Percentiles rank a stretch among this genome's conserved stretches.
Evolutionary conservation across 2,888 invertebrate genomes (phyloP).

Genomic region (Acrocera orbiculus): DNA sequence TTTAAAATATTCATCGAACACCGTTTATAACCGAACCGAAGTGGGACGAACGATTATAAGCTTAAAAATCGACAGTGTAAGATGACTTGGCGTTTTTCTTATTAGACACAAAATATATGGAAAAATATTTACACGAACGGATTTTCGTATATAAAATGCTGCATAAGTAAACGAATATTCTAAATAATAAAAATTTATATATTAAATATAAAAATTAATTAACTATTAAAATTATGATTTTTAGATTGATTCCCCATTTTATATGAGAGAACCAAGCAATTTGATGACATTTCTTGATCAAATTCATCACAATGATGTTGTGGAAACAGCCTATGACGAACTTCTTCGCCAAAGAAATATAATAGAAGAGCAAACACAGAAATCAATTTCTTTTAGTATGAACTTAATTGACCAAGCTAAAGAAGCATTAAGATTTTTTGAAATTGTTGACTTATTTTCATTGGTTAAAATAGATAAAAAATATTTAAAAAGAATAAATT

Average conservation of each 20-base stretch:
- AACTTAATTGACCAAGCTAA: slow-evolving; percentile 26
- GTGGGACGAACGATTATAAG: no score
- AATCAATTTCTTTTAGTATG: slow-evolving; percentile 24
- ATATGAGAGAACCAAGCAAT: slow-evolving; percentile 26
- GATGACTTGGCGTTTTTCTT: no score
- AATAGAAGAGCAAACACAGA: slow-evolving; percentile 25
- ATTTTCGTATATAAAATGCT: no score
- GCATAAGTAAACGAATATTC: no score
- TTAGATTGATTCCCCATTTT: slow-evolving; percentile 25
- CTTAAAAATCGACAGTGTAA: no score
- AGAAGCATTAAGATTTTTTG: slow-evolving; percentile 23
- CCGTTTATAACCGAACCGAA: no score
- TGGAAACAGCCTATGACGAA: slow-evolving; percentile 23
- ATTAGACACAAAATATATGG: no score
- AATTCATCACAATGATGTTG: slow-evolving; percentile 25
- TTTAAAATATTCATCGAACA: no score
- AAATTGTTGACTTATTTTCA: slow-evolving; percentile 21
- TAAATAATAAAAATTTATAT: neutral
- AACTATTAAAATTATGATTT: slow-evolving; percentile 4
- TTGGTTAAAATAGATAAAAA: slow-evolving; percentile 20
- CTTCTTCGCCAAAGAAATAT: slow-evolving; percentile 23
- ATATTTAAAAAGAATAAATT: slow-evolving; percentile 23
- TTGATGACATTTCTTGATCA: slow-evolving; percentile 26
- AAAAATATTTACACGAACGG: neutral
- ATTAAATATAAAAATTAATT: neutral